Percentiles rank a stretch among this genome's conserved stretches.
phyloP scores from a whole-genome alignment of 2,113 vertebrate species.

The Istiophorus platypterus region DNA sequence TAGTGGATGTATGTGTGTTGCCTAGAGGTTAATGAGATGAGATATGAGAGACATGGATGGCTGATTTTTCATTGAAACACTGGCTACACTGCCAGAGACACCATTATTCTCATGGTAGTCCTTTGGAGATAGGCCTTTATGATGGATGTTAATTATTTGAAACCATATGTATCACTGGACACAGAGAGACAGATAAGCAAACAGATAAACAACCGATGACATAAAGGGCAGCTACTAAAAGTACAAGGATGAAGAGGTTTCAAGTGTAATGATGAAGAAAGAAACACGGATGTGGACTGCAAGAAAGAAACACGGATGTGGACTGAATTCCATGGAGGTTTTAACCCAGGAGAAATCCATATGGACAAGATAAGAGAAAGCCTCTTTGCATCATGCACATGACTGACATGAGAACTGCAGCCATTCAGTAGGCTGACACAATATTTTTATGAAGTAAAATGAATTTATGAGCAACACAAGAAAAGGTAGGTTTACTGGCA shows the following conservation, averaged over 20 bases:
- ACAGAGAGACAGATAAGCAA: neutral
- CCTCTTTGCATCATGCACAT: slow-evolving; percentile 32
- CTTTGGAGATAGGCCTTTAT: slow-evolving; percentile 13
- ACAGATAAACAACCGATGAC: slow-evolving; percentile 3
- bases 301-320: slow-evolving; percentile 35
- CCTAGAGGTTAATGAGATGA: slow-evolving; percentile 46
- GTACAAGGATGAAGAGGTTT: slow-evolving; percentile 7
- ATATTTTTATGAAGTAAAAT: neutral
- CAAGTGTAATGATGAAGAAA: slow-evolving; percentile 1
- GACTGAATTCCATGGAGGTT: slow-evolving; percentile 50
- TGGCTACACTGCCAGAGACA: slow-evolving; percentile 34
- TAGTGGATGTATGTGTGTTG: slow-evolving; percentile 5
- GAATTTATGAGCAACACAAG: neutral
- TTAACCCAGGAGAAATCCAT: slow-evolving; percentile 30
- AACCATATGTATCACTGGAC: slow-evolving; percentile 12
- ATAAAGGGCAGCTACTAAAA: neutral
- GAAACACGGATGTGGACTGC: slow-evolving; percentile 35
- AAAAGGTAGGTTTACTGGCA: neutral
- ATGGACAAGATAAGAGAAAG: slow-evolving; percentile 15
- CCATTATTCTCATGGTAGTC: slow-evolving; percentile 6
- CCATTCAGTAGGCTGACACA: neutral
- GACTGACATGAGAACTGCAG: slow-evolving; percentile 30
- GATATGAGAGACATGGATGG: slow-evolving; percentile 6
- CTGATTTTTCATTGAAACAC: slow-evolving; percentile 29
- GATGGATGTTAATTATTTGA: slow-evolving; percentile 39